phyloP scores from a whole-genome alignment of 2,888 invertebrate genomes.

The Cephonodes hylas region DNA sequence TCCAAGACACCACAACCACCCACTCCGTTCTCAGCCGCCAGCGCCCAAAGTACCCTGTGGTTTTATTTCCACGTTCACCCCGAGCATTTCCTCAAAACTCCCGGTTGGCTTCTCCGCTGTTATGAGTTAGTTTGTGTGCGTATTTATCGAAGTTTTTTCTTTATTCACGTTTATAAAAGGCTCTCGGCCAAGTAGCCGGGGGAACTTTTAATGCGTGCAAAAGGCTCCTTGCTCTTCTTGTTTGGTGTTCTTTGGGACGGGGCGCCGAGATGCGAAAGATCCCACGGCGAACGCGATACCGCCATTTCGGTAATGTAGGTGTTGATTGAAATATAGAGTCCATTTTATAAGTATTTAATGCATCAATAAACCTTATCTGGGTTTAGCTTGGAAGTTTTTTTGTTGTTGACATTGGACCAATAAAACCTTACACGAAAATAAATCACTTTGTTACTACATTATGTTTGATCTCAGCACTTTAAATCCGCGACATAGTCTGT shows the following conservation, averaged over 20 bases:
- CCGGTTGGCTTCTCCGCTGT: conserved; percentile 10
- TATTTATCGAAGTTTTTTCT: conserved; percentile 30
- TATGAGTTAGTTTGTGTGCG: conserved; percentile 25
- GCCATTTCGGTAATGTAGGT: conserved; percentile 16
- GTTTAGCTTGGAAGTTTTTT: not conserved
- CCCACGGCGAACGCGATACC: conserved; percentile 21
- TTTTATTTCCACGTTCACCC: not conserved
- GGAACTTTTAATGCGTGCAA: conserved; percentile 29
- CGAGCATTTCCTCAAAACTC: not conserved
- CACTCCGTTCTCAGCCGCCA: too few relatives aligned
- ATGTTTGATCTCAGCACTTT: too few relatives aligned
- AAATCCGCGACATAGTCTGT: too few relatives aligned
- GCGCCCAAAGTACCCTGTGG: not conserved
- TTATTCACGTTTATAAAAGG: conserved; percentile 27
- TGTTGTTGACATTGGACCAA: too few relatives aligned
- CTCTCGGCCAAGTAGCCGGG: conserved; percentile 22
- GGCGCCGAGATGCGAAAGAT: conserved; percentile 27
- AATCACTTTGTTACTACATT: too few relatives aligned
- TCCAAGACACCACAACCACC: too few relatives aligned
- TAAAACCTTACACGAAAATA: too few relatives aligned
- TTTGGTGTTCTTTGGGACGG: conserved; percentile 35
- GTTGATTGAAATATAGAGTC: not conserved
- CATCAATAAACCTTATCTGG: too few relatives aligned
- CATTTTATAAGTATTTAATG: too few relatives aligned
- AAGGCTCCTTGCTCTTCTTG: conserved; percentile 37